A percentile compares a stretch with the other conserved stretches of the same genome.
These are phyloP conservation scores for Isotomurus palustris DNA, from an alignment of 2,888 invertebrate genomes.

Conservation along the genomic window DNA sequence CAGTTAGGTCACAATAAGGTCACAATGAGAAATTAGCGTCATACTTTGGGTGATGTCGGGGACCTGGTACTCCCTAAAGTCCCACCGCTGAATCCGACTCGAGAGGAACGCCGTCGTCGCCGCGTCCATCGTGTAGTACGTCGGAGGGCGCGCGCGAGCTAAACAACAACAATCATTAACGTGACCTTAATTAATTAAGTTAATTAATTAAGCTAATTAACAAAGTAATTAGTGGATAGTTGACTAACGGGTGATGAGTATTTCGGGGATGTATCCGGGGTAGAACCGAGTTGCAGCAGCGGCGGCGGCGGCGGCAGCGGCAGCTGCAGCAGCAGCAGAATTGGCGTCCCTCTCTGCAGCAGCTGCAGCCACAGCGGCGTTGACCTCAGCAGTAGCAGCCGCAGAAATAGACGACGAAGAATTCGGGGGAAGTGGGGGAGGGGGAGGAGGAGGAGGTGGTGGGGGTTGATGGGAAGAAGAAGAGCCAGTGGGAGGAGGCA, in stretches of 20 bases:
- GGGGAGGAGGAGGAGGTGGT: too few relatives aligned
- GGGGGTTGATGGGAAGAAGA: too few relatives aligned
- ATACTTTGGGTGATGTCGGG: conserved; percentile 41
- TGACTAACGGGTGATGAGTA: conserved; percentile 43
- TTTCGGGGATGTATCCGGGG: conserved; percentile 45
- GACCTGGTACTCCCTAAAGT: conserved; percentile 39
- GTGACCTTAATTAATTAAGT: not conserved
- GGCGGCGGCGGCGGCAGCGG: too few relatives aligned
- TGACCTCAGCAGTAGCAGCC: too few relatives aligned
- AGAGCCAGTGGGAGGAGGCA: too few relatives aligned
- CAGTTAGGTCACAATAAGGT: not conserved
- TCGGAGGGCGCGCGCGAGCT: conserved; percentile 42
- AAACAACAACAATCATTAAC: not conserved
- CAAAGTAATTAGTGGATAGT: not conserved
- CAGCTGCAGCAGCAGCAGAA: conserved; percentile 18
- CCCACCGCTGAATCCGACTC: conserved; percentile 45
- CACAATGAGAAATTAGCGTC: not conserved
- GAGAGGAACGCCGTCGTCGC: conserved; percentile 44
- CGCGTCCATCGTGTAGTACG: conserved; percentile 45
- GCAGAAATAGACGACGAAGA: too few relatives aligned
- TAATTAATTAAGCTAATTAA: not conserved
- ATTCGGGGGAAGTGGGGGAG: too few relatives aligned
- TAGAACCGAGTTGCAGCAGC: conserved; percentile 38
- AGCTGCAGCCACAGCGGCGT: not conserved
- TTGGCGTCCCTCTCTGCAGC: not conserved